Evolutionary conservation across 1,140 invertebrate species (phyloP), one percentile per base, ranked within the genome.

Genomic region (Drosophila insularis): DNA sequence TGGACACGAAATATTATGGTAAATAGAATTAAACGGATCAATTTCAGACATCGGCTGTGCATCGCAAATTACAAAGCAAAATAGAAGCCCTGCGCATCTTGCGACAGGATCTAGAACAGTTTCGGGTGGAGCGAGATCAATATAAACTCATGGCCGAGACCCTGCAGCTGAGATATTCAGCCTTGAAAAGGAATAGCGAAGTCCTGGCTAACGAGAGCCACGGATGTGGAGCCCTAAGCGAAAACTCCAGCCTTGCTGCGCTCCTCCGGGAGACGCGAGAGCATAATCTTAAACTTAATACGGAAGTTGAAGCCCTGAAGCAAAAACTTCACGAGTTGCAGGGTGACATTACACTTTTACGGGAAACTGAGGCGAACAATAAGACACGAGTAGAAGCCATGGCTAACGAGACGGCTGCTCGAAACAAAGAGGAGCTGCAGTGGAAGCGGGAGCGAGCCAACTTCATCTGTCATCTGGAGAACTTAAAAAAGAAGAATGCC

Each of bases 111-210:
- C 91, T 97, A 53, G 95, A 97, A 70, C 94, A 96, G 92, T 96
- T 95, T 90, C 94, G 95, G 69, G 94, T 94, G 68, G 96, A 98
- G 85, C 92, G 95, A 54, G 96, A 98, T 91, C 95, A 96, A 84
- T 97, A 95, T 79, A 96, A 96, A 91, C 87, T 96, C 19, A 94
- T 97, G 93, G 95, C 96, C 2, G 96, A 97, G 90, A 96, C 97
- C 71, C 92, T 96, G 19, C 94, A 96, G 80, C 93, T 95, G 67
- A 93, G 95, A 54, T 96, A 95, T 81, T 90, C 92, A 23, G 90
- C 93, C 35, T 85, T 94, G 40, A 93, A 93, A 46, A 93, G 92
- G 35, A 93, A 81, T 50, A 91, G 77, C 32, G 81, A 91, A 53
- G 46, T 79, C 1, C 40, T 80, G 14, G 65, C 63, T 19, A 77